Evolutionary conservation across 2,888 invertebrate genomes (phyloP).

Genomic region (Lasioglossum vierecki): DNA sequence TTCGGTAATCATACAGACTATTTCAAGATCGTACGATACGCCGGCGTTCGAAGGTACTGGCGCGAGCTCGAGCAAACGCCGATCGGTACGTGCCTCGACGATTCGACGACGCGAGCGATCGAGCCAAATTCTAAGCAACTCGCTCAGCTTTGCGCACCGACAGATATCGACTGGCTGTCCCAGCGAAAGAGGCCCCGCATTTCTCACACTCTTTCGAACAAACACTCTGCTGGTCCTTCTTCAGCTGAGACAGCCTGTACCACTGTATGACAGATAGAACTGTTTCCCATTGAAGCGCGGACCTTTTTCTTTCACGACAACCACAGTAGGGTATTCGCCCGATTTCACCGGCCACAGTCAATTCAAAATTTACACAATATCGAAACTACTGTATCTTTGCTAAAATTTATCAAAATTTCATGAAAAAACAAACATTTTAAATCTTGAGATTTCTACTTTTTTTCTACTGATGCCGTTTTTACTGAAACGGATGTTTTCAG

Average conservation of each 20-base stretch:
- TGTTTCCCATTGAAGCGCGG: not conserved
- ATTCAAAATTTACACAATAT: too few species aligned
- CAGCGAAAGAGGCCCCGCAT: not conserved
- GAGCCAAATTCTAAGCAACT: slow-evolving; percentile 14
- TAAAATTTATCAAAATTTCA: too few species aligned
- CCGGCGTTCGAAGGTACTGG: slow-evolving; percentile 33
- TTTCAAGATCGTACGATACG: slow-evolving; percentile 12
- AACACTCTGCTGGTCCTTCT: not conserved
- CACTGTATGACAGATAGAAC: slow-evolving; percentile 4
- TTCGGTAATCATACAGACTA: slow-evolving; percentile 76
- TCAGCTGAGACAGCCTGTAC: slow-evolving; percentile 2
- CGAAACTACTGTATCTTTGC: too few species aligned
- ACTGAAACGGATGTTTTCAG: too few species aligned
- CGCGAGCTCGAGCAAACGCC: slow-evolving; percentile 9
- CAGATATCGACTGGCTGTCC: not conserved
- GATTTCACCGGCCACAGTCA: too few species aligned
- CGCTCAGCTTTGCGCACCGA: slow-evolving; percentile 13
- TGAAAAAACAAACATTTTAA: too few species aligned
- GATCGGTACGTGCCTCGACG: slow-evolving; percentile 6
- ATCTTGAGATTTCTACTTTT: too few species aligned
- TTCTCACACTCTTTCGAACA: not conserved
- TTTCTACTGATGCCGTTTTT: too few species aligned
- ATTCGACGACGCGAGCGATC: not conserved
- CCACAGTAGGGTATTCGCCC: too few species aligned
- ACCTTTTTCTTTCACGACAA: not conserved